A percentile compares a stretch with the other conserved stretches of the same genome.
phyloP scores from a whole-genome alignment of 2,888 invertebrate species.

The Venusia cambrica region DNA sequence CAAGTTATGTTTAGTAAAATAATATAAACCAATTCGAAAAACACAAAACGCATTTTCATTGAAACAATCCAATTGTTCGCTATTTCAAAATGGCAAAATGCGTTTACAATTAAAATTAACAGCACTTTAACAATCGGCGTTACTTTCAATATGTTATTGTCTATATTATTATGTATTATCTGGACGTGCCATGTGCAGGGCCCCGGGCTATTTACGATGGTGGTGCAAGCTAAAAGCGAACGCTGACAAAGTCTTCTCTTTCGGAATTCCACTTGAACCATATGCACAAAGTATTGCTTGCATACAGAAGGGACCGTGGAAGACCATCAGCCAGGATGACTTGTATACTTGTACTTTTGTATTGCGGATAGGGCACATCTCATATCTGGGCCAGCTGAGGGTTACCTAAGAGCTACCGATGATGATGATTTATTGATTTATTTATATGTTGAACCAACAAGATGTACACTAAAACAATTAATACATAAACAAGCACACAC shows the following conservation, averaged over 20 bases:
- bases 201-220: slow-evolving; percentile 48
- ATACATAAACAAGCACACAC: no score
- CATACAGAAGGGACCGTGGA: no score
- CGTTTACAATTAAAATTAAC: slow-evolving; percentile 16
- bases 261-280: no score
- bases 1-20: slow-evolving; percentile 1
- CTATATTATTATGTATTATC: slow-evolving; percentile 28
- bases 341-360: not conserved
- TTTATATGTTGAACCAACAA: no score
- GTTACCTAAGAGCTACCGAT: no score
- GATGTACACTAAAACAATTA: no score
- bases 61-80: slow-evolving; percentile 5
- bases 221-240: slow-evolving; percentile 28
- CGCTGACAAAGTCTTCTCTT: no score
- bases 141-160: slow-evolving; percentile 23
- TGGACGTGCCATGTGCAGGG: slow-evolving; percentile 56
- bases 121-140: slow-evolving; percentile 19
- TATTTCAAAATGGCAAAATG: slow-evolving; percentile 10
- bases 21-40: slow-evolving; percentile 1
- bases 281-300: no score
- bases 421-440: no score
- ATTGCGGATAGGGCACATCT: no score
- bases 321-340: no score
- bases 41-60: slow-evolving; percentile 6
- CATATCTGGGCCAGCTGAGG: no score